Percentiles rank a stretch among this genome's conserved stretches.
Conservation (phyloP, 2,888 invertebrate species). For the Tryphoninae sp. region DNA sequence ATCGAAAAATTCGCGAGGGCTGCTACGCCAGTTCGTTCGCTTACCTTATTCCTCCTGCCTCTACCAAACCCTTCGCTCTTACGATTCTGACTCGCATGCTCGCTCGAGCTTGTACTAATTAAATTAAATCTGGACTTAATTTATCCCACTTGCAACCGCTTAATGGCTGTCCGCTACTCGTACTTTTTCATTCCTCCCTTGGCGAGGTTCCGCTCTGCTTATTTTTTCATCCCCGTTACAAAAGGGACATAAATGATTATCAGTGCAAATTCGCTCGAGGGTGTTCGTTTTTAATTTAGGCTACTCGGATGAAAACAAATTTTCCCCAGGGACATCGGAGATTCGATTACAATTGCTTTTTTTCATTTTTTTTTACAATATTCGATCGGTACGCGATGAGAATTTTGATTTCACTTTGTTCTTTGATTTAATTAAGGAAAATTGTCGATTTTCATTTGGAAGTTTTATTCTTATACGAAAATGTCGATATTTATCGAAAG, state of each 20-base stretch:
- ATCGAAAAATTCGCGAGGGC: conserved; percentile 54
- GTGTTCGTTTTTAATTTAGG: background rate
- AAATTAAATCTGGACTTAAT: conserved; percentile 76
- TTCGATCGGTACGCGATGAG: no score
- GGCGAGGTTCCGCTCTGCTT: background rate
- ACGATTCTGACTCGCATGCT: conserved; percentile 69
- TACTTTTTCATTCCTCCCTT: background rate
- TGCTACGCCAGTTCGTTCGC: conserved; percentile 21
- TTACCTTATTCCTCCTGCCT: conserved; percentile 28
- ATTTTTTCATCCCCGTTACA: background rate
- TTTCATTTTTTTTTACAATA: no score
- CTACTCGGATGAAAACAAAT: background rate
- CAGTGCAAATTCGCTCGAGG: background rate
- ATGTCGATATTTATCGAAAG: no score
- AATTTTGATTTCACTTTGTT: no score
- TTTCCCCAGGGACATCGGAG: background rate
- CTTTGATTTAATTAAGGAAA: no score
- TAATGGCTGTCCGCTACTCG: conserved; percentile 18
- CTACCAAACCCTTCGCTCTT: conserved; percentile 68
- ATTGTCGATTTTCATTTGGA: no score
- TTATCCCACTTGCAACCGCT: conserved; percentile 65
- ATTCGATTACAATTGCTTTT: no score
- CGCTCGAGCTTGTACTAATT: conserved; percentile 76
- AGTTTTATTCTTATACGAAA: no score
- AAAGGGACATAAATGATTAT: background rate